phyloP scores from a whole-genome alignment of 2,888 invertebrate genomes.

The Dynastes hyllus region DNA sequence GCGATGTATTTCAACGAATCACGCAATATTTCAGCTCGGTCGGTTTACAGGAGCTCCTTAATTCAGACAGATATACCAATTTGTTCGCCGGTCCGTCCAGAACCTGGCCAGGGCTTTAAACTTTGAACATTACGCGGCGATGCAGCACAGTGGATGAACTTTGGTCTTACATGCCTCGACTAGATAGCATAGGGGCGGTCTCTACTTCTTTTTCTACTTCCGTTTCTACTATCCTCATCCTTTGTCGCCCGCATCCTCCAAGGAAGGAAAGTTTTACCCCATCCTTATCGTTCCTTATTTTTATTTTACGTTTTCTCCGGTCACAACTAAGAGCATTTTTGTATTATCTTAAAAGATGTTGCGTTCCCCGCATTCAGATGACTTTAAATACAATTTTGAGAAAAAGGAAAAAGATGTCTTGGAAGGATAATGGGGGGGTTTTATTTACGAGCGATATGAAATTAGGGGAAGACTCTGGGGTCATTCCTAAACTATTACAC shows the following conservation, averaged over 20 bases:
- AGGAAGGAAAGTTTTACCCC: not conserved
- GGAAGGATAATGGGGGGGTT: too few species aligned
- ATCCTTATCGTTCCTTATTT: not conserved
- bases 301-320: constrained; percentile 1
- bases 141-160: not conserved
- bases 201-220: not conserved
- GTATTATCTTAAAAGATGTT: not conserved
- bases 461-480: too few species aligned
- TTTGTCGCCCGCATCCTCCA: not conserved
- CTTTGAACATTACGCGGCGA: constrained; percentile 59
- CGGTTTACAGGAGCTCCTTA: constrained; percentile 54
- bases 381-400: constrained; percentile 7
- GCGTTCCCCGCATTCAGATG: constrained; percentile 2
- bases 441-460: too few species aligned
- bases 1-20: constrained; percentile 62
- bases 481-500: too few species aligned
- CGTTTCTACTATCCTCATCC: not conserved
- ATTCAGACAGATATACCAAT: constrained; percentile 64
- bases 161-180: too few species aligned
- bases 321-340: not conserved
- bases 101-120: constrained; percentile 58
- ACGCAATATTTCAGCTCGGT: constrained; percentile 61
- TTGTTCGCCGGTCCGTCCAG: constrained; percentile 56
- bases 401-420: not conserved
- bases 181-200: too few species aligned